These are phyloP conservation scores for Nasonia oneida DNA, from an alignment of 2,888 invertebrate species.

Conservation along the genomic window DNA sequence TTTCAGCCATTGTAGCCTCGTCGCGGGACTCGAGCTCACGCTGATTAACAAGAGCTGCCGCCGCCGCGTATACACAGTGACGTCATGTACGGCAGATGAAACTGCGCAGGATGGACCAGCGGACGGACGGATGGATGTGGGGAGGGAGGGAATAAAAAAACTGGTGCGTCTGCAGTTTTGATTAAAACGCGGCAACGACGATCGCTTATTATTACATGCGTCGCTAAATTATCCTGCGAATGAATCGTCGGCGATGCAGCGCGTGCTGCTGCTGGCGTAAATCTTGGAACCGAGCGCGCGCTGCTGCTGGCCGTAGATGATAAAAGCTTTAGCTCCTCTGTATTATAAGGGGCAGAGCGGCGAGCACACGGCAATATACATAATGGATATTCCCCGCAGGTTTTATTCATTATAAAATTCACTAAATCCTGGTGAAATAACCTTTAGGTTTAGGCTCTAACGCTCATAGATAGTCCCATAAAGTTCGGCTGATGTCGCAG, in stretches of 20 bases:
- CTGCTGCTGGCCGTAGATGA: neutral
- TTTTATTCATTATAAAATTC: slow-evolving; percentile 54
- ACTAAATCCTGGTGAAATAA: slow-evolving; percentile 44
- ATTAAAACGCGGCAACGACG: slow-evolving; percentile 17
- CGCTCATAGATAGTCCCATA: slow-evolving; percentile 13
- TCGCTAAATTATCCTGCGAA: neutral
- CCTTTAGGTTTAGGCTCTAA: slow-evolving; percentile 27
- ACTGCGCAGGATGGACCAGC: slow-evolving; percentile 7
- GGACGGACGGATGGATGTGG: neutral
- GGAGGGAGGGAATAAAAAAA: neutral
- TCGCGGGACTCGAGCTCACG: slow-evolving; percentile 6
- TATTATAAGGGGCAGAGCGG: neutral
- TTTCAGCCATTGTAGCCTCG: slow-evolving; percentile 40
- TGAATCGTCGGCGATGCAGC: neutral
- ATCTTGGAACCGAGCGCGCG: neutral
- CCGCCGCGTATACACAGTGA: neutral
- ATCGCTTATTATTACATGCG: neutral
- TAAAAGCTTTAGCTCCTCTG: slow-evolving; percentile 8
- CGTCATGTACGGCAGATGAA: slow-evolving; percentile 42
- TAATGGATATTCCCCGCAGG: neutral
- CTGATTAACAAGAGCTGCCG: slow-evolving; percentile 47
- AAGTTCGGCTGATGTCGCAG: neutral
- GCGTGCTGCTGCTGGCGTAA: neutral
- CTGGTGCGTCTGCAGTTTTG: slow-evolving; percentile 12
- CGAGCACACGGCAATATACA: neutral